A percentile compares a stretch with the other conserved stretches of the same genome.
Evolutionary conservation across 1,140 invertebrate species (phyloP).

Genomic region (Ips nitidus): DNA sequence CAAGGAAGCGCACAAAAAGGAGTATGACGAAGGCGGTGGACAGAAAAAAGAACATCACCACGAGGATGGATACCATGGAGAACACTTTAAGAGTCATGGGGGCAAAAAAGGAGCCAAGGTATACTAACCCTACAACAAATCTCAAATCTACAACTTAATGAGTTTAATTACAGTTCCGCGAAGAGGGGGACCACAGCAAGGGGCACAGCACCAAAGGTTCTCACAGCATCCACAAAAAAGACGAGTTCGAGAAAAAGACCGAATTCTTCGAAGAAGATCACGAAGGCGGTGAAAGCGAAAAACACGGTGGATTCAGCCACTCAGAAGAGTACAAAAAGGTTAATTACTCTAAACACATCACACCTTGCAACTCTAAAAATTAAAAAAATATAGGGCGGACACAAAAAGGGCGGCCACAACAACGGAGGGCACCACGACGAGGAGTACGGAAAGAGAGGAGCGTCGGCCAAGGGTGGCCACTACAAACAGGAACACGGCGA

Average conservation of each 20-base stretch:
- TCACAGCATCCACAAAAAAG: slow-evolving; percentile 72
- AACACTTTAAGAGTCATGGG: slow-evolving; percentile 65
- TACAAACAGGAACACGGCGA: slow-evolving; percentile 60
- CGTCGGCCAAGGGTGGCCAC: slow-evolving; percentile 60
- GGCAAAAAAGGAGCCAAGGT: slow-evolving; percentile 59
- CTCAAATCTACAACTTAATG: not conserved
- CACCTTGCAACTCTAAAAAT: not conserved
- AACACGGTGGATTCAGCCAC: slow-evolving; percentile 62
- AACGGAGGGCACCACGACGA: slow-evolving; percentile 56
- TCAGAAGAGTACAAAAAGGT: slow-evolving; percentile 60
- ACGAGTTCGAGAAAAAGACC: slow-evolving; percentile 72
- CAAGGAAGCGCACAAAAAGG: slow-evolving; percentile 63
- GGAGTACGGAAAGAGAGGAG: slow-evolving; percentile 60
- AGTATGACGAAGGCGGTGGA: slow-evolving; percentile 63
- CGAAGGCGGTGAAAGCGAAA: slow-evolving; percentile 64
- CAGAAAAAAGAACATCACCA: slow-evolving; percentile 68
- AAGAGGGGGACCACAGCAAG: slow-evolving; percentile 68
- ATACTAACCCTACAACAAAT: not conserved
- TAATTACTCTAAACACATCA: slow-evolving; percentile 1
- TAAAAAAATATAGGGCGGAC: slow-evolving; percentile 39
- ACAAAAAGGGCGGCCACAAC: slow-evolving; percentile 55
- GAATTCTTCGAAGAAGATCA: slow-evolving; percentile 73
- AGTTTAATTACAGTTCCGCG: slow-evolving; percentile 56
- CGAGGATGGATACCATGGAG: slow-evolving; percentile 64
- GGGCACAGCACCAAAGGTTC: slow-evolving; percentile 71